A percentile compares a stretch with the other conserved stretches of the same genome.
Evolutionary conservation across 1,140 invertebrate genomes (phyloP).

Genomic region (Caerostris extrusa): DNA sequence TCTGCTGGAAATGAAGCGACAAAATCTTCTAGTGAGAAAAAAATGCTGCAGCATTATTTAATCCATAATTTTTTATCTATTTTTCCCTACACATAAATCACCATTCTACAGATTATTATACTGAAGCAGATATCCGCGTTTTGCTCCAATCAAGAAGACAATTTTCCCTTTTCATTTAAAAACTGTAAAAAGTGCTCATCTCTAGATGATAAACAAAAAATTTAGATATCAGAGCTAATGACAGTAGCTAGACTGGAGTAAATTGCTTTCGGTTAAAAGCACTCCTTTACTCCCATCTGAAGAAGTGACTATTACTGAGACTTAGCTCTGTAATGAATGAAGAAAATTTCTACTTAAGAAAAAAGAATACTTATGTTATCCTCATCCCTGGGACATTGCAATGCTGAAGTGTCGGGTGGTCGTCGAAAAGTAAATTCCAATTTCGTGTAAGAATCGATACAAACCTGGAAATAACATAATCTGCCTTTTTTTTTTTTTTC

Average conservation of each 20-base stretch:
- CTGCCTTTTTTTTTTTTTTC: neutral
- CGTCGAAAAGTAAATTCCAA: conserved; percentile 5
- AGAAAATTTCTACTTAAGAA: neutral
- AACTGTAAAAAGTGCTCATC: neutral
- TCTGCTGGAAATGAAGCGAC: too few relatives aligned
- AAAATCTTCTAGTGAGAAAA: too few relatives aligned
- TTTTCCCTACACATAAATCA: too few relatives aligned
- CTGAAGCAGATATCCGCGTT: too few relatives aligned
- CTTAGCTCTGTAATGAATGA: conserved; percentile 6
- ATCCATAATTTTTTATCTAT: too few relatives aligned
- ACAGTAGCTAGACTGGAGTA: neutral
- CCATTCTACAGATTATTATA: too few relatives aligned
- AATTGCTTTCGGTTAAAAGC: conserved; percentile 36
- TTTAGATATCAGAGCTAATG: conserved; percentile 42
- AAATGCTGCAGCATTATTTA: too few relatives aligned
- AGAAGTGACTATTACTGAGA: conserved; percentile 37
- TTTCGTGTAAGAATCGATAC: neutral
- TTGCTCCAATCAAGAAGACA: neutral
- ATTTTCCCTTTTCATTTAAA: neutral
- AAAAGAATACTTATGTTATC: neutral
- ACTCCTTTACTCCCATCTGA: conserved; percentile 16
- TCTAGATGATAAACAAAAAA: neutral
- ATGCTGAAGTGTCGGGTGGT: neutral
- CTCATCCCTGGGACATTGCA: neutral
- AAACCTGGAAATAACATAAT: neutral